Evolutionary conservation across 2,888 invertebrate genomes (phyloP), one percentile per base, ranked within the genome.

Genomic region (Caenorhabditis becei): DNA sequence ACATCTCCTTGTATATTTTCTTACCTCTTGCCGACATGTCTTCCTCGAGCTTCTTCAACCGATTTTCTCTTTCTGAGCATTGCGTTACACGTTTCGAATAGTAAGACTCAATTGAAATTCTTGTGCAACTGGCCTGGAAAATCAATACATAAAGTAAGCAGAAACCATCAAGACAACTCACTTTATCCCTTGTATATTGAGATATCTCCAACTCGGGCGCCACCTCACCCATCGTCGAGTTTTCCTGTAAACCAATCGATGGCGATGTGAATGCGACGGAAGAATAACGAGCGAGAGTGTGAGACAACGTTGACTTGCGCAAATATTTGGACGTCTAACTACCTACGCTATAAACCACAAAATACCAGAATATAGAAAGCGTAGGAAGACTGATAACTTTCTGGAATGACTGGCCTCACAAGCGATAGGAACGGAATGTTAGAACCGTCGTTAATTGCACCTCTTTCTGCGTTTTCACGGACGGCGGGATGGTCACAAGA

Each of bases 71-170:
- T 93, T 99, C 98, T 91, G 96, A 95, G 93, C 97, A 96, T 93
- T 98, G 98, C 89, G 96, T 95, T 92, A 98, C 83, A 16, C 79
- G 70, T 63, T 99, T 99, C 92, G 96, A 96, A 93, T 99, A 99
- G 93, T 97, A 99, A 93, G 97, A 98, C 93, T 99, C 99, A 92
- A 99, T 93, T 80, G 97, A 97, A 92, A 99, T 92, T 94, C 99
- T 97, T 89, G 98, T 97, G 93, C 97, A 97, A 92, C 97, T 88
- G 5, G 89, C 89, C 83, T 84, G 77, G 26, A 74, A 51, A 24
- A 41, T 51, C 44, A 37, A 26, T 51, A 18, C 14, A 20, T 58
- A 14, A 20, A 44, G 8, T 5, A 58, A 5, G 1, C 11, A 51
- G 32, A 32, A 32, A 32, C 32, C 10, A 10, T 32, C 5, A 32